phyloP scores from a whole-genome alignment of 1,140 invertebrate genomes.

The Ruditapes philippinarum region DNA sequence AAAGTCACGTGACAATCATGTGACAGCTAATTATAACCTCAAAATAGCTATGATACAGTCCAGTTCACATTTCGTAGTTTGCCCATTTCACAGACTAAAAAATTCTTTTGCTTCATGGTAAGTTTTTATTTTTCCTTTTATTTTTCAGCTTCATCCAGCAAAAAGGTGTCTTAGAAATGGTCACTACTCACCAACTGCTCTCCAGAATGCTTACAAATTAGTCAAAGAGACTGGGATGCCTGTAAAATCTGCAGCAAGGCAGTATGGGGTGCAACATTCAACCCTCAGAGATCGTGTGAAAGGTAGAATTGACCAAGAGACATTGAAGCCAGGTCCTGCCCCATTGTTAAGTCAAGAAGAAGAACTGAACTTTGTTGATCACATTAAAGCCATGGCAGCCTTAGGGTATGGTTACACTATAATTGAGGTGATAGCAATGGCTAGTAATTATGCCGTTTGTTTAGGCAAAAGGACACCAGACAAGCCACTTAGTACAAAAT shows the following conservation, averaged over 20 bases:
- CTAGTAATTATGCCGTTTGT: slow-evolving; percentile 20
- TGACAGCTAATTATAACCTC: too few relatives aligned
- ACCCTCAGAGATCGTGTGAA: slow-evolving; percentile 23
- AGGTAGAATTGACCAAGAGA: neutral
- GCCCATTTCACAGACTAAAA: too few relatives aligned
- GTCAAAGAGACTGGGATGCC: too few relatives aligned
- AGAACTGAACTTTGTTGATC: slow-evolving; percentile 56
- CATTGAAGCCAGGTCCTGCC: slow-evolving; percentile 2
- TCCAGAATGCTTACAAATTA: too few relatives aligned
- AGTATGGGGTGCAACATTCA: neutral
- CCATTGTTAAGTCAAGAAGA: slow-evolving; percentile 31
- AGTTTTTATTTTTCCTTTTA: too few relatives aligned
- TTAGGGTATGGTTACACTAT: slow-evolving; percentile 65
- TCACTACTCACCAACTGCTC: too few relatives aligned
- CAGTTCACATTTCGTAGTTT: too few relatives aligned
- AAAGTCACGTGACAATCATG: too few relatives aligned
- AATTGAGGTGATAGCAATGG: slow-evolving; percentile 6
- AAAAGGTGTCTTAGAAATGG: too few relatives aligned
- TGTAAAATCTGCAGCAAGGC: neutral
- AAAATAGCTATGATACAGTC: too few relatives aligned
- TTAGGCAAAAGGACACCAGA: slow-evolving; percentile 35
- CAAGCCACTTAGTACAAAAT: slow-evolving; percentile 39
- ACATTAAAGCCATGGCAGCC: slow-evolving; percentile 50
- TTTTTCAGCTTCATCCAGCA: too few relatives aligned
- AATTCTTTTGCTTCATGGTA: too few relatives aligned